A percentile compares a stretch with the other conserved stretches of the same genome.
These are phyloP conservation scores for Malthinus seriepunctatus DNA, from an alignment of 2,888 invertebrate species.

Conservation along the genomic window DNA sequence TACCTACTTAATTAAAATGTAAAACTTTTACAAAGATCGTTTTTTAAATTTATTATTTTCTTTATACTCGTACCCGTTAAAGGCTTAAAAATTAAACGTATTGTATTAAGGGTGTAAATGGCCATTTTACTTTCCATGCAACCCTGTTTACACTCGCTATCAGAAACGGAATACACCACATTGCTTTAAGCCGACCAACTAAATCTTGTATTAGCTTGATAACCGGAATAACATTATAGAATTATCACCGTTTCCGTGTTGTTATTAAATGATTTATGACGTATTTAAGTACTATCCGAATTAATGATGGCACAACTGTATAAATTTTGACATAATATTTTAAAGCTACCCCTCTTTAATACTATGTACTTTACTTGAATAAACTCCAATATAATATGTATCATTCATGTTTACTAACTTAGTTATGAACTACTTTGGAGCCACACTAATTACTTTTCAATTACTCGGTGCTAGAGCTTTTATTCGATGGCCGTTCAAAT, in stretches of 20 bases:
- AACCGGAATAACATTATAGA: conserved; percentile 24
- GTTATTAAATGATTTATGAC: conserved; percentile 21
- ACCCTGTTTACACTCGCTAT: conserved; percentile 21
- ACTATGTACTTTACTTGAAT: too few relatives aligned
- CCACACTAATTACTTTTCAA: not conserved
- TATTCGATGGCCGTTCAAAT: not conserved
- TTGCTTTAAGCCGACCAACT: conserved; percentile 24
- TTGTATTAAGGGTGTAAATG: conserved; percentile 1
- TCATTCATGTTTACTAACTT: conserved; percentile 4
- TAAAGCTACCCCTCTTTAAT: not conserved
- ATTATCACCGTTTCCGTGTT: conserved; percentile 23
- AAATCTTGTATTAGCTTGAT: conserved; percentile 22
- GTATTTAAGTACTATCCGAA: conserved; percentile 15
- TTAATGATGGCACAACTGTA: conserved; percentile 11
- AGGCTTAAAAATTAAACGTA: too few relatives aligned
- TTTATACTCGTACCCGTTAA: too few relatives aligned
- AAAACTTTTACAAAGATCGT: too few relatives aligned
- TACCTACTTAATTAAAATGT: too few relatives aligned
- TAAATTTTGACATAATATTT: conserved; percentile 4
- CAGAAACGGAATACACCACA: conserved; percentile 20
- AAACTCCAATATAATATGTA: not conserved
- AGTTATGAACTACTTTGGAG: not conserved
- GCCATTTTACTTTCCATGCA: conserved; percentile 14
- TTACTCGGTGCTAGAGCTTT: not conserved
- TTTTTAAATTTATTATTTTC: too few relatives aligned